Conservation (phyloP, 2,113 vertebrate genomes). For the Henicopernis longicauda region DNA sequence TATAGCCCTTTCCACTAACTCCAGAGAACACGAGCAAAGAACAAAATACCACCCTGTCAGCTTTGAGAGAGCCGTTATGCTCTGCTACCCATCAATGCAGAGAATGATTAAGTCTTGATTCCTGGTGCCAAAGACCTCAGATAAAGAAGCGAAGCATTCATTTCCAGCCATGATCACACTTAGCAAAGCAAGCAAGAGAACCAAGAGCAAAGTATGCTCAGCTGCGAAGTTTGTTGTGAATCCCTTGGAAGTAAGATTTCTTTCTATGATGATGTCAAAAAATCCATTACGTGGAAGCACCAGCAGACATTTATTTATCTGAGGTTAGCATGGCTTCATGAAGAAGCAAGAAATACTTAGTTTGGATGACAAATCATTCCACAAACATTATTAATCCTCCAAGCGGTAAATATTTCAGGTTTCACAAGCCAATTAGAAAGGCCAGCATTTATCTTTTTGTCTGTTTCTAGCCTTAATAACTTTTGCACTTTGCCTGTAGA, state of each 20-base stretch:
- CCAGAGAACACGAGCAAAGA: background rate
- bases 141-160: background rate
- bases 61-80: background rate
- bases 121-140: background rate
- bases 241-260: background rate
- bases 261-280: background rate
- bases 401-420: background rate
- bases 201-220: background rate
- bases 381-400: slow-evolving; percentile 12
- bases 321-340: background rate
- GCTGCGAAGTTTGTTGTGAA: background rate
- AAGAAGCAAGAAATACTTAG: slow-evolving; percentile 25
- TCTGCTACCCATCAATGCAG: background rate
- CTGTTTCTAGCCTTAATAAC: slow-evolving; percentile 37
- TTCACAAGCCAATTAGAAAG: slow-evolving; percentile 51
- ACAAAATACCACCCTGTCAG: background rate
- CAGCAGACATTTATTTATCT: background rate
- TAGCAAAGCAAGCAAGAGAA: background rate
- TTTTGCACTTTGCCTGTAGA: slow-evolving; percentile 3
- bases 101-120: slow-evolving; percentile 6
- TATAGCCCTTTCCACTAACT: background rate
- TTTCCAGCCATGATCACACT: background rate
- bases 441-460: slow-evolving; percentile 54
- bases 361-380: slow-evolving; percentile 25
- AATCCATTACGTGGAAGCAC: background rate